phyloP scores from a whole-genome alignment of 1,140 invertebrate species.

The Nixonia krombeini region DNA sequence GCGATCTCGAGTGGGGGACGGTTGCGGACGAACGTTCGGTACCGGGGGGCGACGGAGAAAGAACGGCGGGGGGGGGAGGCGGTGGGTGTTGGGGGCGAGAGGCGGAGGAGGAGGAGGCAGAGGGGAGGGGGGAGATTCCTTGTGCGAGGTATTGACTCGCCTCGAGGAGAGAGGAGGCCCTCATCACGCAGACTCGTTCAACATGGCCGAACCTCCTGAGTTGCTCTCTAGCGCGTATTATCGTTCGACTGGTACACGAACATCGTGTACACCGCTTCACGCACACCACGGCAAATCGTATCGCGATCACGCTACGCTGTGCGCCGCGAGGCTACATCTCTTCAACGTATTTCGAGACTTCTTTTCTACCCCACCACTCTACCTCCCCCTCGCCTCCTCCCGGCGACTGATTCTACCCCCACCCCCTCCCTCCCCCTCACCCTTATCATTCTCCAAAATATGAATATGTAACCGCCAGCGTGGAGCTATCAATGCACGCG shows the following conservation, averaged over 20 bases:
- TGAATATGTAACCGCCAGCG: too few species aligned
- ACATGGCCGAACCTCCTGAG: conserved; percentile 57
- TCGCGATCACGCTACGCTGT: conserved; percentile 18
- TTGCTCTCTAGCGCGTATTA: conserved; percentile 34
- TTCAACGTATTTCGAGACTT: conserved; percentile 17
- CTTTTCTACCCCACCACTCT: too few species aligned
- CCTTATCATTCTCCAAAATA: too few species aligned
- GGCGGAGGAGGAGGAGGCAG: neutral
- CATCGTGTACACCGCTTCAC: conserved; percentile 23
- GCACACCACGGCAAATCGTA: conserved; percentile 9
- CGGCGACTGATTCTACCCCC: too few species aligned
- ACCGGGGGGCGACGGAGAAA: too few species aligned
- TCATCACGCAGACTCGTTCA: conserved; percentile 61
- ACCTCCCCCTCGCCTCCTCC: too few species aligned
- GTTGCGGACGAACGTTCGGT: too few species aligned
- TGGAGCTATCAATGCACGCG: too few species aligned
- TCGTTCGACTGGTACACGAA: conserved; percentile 32
- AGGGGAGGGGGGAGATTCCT: conserved; percentile 19
- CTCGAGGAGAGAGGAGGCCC: conserved; percentile 49
- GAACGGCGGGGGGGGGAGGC: neutral
- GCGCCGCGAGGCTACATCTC: conserved; percentile 23
- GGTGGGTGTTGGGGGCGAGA: too few species aligned
- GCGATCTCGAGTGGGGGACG: too few species aligned
- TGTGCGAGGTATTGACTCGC: conserved; percentile 52
- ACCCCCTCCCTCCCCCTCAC: too few species aligned